A percentile compares a stretch with the other conserved stretches of the same genome.
Conservation (phyloP, 2,797 vertebrate genomes). For the Anomalospiza imberbis region DNA sequence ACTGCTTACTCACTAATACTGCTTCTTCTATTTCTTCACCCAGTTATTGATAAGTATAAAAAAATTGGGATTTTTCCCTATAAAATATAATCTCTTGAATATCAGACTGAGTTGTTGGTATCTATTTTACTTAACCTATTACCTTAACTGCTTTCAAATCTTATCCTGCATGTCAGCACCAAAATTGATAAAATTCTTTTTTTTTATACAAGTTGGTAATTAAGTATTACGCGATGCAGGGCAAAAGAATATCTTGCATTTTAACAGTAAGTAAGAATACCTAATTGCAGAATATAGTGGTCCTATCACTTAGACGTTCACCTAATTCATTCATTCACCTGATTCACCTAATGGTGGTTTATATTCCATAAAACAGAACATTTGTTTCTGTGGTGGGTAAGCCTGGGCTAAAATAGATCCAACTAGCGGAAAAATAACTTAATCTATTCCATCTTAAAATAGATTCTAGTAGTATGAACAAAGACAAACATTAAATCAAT, state of each 20-base stretch:
- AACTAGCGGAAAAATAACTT: background rate
- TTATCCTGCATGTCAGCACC: background rate
- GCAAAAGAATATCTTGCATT: background rate
- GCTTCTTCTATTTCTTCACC: background rate
- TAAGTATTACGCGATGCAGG: background rate
- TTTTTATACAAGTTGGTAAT: background rate
- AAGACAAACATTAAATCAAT: background rate
- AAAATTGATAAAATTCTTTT: background rate
- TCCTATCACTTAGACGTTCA: background rate
- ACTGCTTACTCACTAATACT: background rate
- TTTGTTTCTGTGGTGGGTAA: background rate
- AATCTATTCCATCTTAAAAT: background rate
- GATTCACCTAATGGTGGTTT: background rate
- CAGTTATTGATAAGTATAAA: background rate
- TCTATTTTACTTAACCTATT: background rate
- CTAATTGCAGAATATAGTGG: background rate
- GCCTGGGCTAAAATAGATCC: background rate
- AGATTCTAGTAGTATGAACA: background rate
- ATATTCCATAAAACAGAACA: background rate
- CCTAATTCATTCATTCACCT: too few relatives aligned
- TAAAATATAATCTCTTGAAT: background rate
- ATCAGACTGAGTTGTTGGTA: background rate
- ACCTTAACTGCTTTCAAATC: background rate
- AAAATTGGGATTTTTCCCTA: background rate
- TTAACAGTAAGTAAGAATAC: background rate